A percentile compares a stretch with the other conserved stretches of the same genome.
Evolutionary conservation across 2,888 invertebrate genomes (phyloP).

Genomic region (Cremastinae sp.): DNA sequence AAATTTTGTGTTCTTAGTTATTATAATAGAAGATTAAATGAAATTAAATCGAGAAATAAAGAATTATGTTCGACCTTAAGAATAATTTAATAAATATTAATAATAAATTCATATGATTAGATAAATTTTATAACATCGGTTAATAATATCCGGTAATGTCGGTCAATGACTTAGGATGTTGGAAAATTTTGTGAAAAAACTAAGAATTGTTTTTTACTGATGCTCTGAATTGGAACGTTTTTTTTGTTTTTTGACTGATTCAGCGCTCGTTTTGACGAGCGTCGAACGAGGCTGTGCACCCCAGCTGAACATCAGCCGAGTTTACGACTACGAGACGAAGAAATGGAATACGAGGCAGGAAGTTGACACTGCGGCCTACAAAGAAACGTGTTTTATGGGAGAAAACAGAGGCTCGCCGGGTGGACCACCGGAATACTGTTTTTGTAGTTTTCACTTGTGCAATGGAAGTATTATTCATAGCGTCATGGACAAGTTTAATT

Average conservation of each 20-base stretch:
- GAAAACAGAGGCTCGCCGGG: conserved; percentile 85
- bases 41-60: too few relatives aligned
- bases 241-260: conserved; percentile 69
- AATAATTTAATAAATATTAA: too few relatives aligned
- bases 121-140: too few relatives aligned
- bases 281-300: conserved; percentile 88
- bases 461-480: conserved; percentile 81
- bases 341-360: conserved; percentile 85
- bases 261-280: conserved; percentile 83
- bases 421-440: conserved; percentile 87
- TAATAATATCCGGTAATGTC: too few relatives aligned
- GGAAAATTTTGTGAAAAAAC: background rate
- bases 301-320: conserved; percentile 86
- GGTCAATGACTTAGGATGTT: too few relatives aligned
- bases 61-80: too few relatives aligned
- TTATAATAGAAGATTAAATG: too few relatives aligned
- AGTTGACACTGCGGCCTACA: conserved; percentile 86
- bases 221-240: background rate
- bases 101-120: too few relatives aligned
- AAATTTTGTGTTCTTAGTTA: too few relatives aligned
- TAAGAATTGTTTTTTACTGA: background rate
- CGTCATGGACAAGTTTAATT: conserved; percentile 64
- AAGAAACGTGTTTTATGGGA: conserved; percentile 85
- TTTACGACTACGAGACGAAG: conserved; percentile 82
- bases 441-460: conserved; percentile 88